A percentile compares a stretch with the other conserved stretches of the same genome.
phyloP scores from a whole-genome alignment of 2,888 invertebrate genomes.

The Chaitophorus viminalis region DNA sequence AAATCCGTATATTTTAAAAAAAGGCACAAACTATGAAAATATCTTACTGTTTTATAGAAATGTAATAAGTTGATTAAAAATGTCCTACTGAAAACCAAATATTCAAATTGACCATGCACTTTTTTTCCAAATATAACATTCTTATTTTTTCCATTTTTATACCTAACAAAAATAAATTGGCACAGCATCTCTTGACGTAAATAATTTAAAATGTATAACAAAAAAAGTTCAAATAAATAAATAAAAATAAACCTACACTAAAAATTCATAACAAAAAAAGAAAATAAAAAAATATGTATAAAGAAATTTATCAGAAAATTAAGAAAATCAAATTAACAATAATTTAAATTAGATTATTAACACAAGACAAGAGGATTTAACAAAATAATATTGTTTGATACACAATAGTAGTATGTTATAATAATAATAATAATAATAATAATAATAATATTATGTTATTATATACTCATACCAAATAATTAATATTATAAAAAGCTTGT shows the following conservation, averaged over 20 bases:
- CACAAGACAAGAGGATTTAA: slow-evolving; percentile 49
- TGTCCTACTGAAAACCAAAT: neutral
- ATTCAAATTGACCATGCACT: slow-evolving; percentile 36
- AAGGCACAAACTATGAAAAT: neutral
- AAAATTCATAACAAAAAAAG: slow-evolving; percentile 54
- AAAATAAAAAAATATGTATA: neutral
- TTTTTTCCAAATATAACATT: slow-evolving; percentile 17
- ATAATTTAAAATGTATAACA: slow-evolving; percentile 60
- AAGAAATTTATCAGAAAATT: slow-evolving; percentile 47
- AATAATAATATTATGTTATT: slow-evolving; percentile 3
- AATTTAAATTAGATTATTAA: slow-evolving; percentile 37
- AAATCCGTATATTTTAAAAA: neutral
- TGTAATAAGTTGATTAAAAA: neutral
- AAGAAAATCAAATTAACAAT: slow-evolving; percentile 58
- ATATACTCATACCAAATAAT: slow-evolving; percentile 41
- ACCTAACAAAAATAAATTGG: slow-evolving; percentile 47
- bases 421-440: slow-evolving; percentile 40
- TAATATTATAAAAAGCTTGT: slow-evolving; percentile 53
- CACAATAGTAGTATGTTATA: slow-evolving; percentile 28
- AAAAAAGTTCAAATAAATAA: slow-evolving; percentile 49
- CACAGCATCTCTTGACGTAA: slow-evolving; percentile 51
- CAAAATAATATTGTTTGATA: slow-evolving; percentile 32
- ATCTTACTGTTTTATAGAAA: neutral
- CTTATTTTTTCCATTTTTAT: neutral
- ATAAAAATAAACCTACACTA: slow-evolving; percentile 46